Base-by-base conservation (phyloP, 2,888 invertebrate species). In the Pteria penguin region DNA sequence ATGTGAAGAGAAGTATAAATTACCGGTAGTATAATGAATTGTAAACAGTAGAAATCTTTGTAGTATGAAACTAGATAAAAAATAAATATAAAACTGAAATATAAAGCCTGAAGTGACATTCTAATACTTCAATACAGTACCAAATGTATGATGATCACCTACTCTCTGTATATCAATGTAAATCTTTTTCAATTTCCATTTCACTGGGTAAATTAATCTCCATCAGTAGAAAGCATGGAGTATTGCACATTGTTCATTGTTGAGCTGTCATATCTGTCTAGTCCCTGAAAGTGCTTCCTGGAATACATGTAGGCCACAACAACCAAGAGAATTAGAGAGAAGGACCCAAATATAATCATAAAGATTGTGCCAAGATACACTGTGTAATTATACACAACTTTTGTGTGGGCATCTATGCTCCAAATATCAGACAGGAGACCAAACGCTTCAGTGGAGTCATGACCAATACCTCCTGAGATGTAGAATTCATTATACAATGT, bases 341-440 rank as follows among this genome's bases (percentile, higher is more conserved):
- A 32, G 8, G 72, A 62, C 26, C 69, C 45, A 45, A 77, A 77
- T 8, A 77, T 26, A 1, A 76, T 57, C 67, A 79, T 73, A 18
- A 73, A 80, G 55, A 76, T 36, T 4, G 65, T 71, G 14, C 70
- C 63, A 1, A 61, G 32, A 36, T 61, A 61, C 14, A 78, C 78
- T 45, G 72, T 45, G 45, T 75, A 68, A 8, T 70, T 62, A 27
- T 78, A 70, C 22, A 61, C 57, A 14, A 79, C 65, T 1, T 57
- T 36, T 36, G 32, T 62, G 33, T 81, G 63, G 27, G 85, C 80
- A 78, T 87, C 84, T 4, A 86, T 57, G 24, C 77, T 55, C 88
- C 88, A 87, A 8, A 87, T 32, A 73, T 88, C 88, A 72, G 80
- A 82, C n/a, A 88, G 72, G 61, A 83, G 81, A 1, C 87, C 87